Base-by-base conservation (phyloP, 2,888 invertebrate genomes). In the Eledona agricola region DNA sequence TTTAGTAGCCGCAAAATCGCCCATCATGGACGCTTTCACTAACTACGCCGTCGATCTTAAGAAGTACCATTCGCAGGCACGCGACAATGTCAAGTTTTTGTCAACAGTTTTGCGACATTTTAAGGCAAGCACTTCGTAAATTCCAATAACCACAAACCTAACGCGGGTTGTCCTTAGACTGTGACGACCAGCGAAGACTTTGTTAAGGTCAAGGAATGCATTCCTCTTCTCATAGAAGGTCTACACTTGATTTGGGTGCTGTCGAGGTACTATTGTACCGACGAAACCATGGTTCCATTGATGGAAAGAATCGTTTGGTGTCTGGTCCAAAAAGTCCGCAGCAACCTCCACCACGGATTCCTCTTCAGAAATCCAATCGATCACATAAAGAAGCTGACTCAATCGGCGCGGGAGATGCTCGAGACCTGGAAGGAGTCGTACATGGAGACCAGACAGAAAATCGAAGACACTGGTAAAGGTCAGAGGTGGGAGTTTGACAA, bases 401-500 rank as follows among this genome's bases (percentile, higher is more conserved):
- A 78, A 2, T 79, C 84, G 13, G 88, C 88, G 0, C 82, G 83
- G 58, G 78, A 79, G 42, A 87, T 92, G 81, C 78, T 93, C 76
- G 81, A 82, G 42, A 79, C 79, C 26, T 93, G 93, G 92, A 88
- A 90, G 67, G 71, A 78, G 0, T 79, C 87, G 0, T 96, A 95
- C 74, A 80, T 87, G 69, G 80, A 86, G 28, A 90, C 89, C 2
- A 80, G 96, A 5, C 82, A 86, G n/a, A 85, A 85, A 63, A 96
- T 96, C 56, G 96, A 96, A 74, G 75, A 85, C 7, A 89, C 91
- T 1, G 93, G 91, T 0, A 90, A 91, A 60, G 91, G 91, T 13
- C 83, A 86, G 2, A 82, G 96, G 4, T 96, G 96, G 96, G 95
- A 96, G 75, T 96, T 96, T 74, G 90, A 95, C 69, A 87, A 89